These are phyloP conservation scores for Scolanthus callimorphus DNA, from an alignment of 92 coral and sea anemone species.

Conservation along the genomic window DNA sequence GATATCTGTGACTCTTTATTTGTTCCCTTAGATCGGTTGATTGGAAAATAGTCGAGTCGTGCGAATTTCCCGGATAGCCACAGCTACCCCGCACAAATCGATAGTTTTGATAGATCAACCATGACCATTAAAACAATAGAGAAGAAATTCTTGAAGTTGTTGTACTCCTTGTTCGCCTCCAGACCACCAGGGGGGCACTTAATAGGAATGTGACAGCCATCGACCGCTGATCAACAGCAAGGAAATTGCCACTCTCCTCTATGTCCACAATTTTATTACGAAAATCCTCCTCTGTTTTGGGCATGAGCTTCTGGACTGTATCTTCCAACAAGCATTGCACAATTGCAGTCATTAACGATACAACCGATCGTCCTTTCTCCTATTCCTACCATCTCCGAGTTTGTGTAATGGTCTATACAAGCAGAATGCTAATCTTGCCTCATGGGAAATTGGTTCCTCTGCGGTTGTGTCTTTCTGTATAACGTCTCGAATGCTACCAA, in stretches of 20 bases:
- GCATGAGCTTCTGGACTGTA: conserved; percentile 21
- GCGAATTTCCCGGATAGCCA: conserved; percentile 44
- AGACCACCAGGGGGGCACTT: too few relatives aligned
- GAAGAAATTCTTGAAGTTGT: too few relatives aligned
- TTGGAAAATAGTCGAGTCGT: conserved; percentile 30
- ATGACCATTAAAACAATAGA: conserved; percentile 39
- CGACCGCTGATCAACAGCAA: conserved; percentile 35
- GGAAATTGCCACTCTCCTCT: conserved; percentile 55
- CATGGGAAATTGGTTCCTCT: too few relatives aligned
- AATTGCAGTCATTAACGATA: conserved; percentile 25
- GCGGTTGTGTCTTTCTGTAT: too few relatives aligned
- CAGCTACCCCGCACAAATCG: conserved; percentile 50
- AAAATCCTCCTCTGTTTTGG: conserved; percentile 20
- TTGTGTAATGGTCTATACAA: too few relatives aligned
- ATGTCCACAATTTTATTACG: conserved; percentile 31
- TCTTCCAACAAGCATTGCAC: conserved; percentile 23
- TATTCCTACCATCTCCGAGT: conserved; percentile 45
- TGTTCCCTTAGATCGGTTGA: conserved; percentile 9
- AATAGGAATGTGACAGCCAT: too few relatives aligned
- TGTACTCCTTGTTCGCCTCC: too few relatives aligned
- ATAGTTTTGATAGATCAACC: conserved; percentile 45
- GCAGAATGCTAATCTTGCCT: too few relatives aligned
- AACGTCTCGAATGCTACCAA: too few relatives aligned
- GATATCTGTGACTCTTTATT: conserved; percentile 7
- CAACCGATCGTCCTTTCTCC: conserved; percentile 33